These are phyloP conservation scores for Perca flavescens DNA, from an alignment of 2,113 vertebrate genomes.

Conservation along the genomic window DNA sequence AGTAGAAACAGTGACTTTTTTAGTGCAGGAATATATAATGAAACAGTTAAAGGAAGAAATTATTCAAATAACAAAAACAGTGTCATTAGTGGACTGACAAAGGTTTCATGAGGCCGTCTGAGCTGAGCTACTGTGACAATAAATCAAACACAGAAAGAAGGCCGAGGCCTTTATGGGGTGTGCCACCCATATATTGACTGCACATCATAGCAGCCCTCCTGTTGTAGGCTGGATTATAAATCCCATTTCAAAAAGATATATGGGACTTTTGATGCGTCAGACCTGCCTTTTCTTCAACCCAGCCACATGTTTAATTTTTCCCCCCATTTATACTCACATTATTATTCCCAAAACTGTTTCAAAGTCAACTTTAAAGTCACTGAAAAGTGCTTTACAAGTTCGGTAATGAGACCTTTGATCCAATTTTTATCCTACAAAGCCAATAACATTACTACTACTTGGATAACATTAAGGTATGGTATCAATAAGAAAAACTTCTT, in stretches of 20 bases:
- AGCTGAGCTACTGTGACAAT: slow-evolving; percentile 81
- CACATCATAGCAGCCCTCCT: slow-evolving; percentile 72
- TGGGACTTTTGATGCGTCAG: slow-evolving; percentile 54
- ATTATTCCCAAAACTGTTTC: slow-evolving; percentile 11
- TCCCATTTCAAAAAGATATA: slow-evolving; percentile 74
- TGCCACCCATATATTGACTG: slow-evolving; percentile 84
- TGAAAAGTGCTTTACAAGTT: not conserved
- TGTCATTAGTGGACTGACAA: slow-evolving; percentile 85
- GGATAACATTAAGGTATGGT: not conserved
- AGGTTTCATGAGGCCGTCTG: slow-evolving; percentile 86
- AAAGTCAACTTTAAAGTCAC: slow-evolving; percentile 16
- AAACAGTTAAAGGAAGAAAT: slow-evolving; percentile 56
- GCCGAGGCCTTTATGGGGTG: slow-evolving; percentile 84
- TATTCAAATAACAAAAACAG: slow-evolving; percentile 80
- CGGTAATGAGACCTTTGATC: slow-evolving; percentile 9
- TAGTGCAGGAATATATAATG: not conserved
- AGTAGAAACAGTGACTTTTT: not conserved
- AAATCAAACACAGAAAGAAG: slow-evolving; percentile 87
- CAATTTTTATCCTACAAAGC: not conserved
- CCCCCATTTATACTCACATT: slow-evolving; percentile 13
- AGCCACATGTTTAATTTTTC: not conserved
- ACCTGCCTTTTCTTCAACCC: slow-evolving; percentile 31
- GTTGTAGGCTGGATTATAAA: slow-evolving; percentile 70
- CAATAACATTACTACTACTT: not conserved
- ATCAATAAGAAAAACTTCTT: not conserved